Percentiles rank a stretch among this genome's conserved stretches.
These are phyloP conservation scores for Sceliomorpha sp. DNA, from an alignment of 2,888 invertebrate species.

Conservation along the genomic window DNA sequence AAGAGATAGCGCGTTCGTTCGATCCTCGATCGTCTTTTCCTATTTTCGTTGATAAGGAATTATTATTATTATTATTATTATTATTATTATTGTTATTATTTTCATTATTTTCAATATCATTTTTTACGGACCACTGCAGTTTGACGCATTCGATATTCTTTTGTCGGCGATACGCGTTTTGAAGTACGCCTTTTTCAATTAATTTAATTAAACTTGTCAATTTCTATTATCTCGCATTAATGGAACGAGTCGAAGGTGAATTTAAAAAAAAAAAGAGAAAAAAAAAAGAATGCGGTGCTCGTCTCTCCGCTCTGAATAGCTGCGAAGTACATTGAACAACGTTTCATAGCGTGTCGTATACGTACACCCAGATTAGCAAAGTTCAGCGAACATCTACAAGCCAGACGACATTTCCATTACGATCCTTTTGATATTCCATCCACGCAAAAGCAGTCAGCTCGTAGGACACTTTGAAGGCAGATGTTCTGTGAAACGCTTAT, in stretches of 20 bases:
- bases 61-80: no score
- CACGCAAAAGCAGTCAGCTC: constrained; percentile 54
- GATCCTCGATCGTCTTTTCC: constrained; percentile 2
- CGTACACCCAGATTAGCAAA: constrained; percentile 53
- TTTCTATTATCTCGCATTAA: constrained; percentile 37
- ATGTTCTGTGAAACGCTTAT: constrained; percentile 56
- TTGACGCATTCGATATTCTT: no score
- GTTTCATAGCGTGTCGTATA: constrained; percentile 42
- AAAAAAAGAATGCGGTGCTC: no score
- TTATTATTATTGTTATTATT: no score
- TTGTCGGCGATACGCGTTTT: no score
- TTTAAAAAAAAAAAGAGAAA: no score
- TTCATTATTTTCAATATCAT: no score
- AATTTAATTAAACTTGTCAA: constrained; percentile 41
- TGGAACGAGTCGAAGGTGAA: constrained; percentile 41
- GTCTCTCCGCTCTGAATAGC: constrained; percentile 38
- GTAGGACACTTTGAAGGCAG: constrained; percentile 55
- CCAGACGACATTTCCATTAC: constrained; percentile 56
- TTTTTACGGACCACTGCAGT: no score
- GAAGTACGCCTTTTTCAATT: constrained; percentile 27
- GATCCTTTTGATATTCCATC: constrained; percentile 57
- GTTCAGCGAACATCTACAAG: constrained; percentile 53
- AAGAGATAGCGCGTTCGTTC: constrained; percentile 15
- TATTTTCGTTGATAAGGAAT: no score
- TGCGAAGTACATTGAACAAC: constrained; percentile 50